Percentiles rank a stretch among this genome's conserved stretches.
phyloP scores from a whole-genome alignment of 2,797 vertebrate species.

The Sebastiscus albofasciatus region DNA sequence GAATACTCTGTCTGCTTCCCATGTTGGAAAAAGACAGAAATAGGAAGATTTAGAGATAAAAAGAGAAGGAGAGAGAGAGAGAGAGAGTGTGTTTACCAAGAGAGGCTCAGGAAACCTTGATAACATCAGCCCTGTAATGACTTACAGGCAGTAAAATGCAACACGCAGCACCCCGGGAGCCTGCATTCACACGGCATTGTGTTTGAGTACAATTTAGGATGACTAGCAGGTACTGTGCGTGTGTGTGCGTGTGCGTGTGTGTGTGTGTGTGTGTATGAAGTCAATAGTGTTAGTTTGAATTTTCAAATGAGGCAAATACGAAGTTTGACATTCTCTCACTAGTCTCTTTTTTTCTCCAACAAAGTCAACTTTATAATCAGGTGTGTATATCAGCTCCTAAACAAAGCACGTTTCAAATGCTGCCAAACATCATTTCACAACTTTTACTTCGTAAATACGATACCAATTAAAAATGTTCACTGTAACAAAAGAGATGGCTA shows the following conservation, averaged over 20 bases:
- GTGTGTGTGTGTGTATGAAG: background rate
- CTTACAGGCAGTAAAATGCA: slow-evolving; percentile 76
- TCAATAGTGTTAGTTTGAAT: slow-evolving; percentile 14
- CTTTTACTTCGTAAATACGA: slow-evolving; percentile 6
- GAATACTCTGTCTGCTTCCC: slow-evolving; percentile 7
- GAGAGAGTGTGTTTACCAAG: slow-evolving; percentile 47
- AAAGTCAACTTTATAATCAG: slow-evolving; percentile 18
- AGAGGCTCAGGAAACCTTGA: slow-evolving; percentile 74
- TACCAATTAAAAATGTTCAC: slow-evolving; percentile 2
- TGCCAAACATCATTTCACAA: slow-evolving; percentile 47
- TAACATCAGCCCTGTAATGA: slow-evolving; percentile 81
- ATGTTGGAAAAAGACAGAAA: slow-evolving; percentile 35
- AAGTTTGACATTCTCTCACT: slow-evolving; percentile 23
- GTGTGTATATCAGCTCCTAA: slow-evolving; percentile 17
- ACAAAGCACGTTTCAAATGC: slow-evolving; percentile 20
- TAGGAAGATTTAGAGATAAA: slow-evolving; percentile 36
- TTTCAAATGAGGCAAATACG: slow-evolving; percentile 23
- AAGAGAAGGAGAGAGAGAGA: background rate
- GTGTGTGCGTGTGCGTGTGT: background rate
- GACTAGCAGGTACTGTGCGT: slow-evolving; percentile 36
- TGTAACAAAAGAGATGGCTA: background rate
- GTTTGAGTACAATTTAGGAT: slow-evolving; percentile 40
- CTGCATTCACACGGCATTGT: slow-evolving; percentile 52
- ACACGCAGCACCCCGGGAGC: slow-evolving; percentile 46
- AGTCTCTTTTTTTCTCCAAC: background rate